Percentiles rank a stretch among this genome's conserved stretches.
Conservation (phyloP, 2,797 vertebrate genomes). For the Spinus pinus region DNA sequence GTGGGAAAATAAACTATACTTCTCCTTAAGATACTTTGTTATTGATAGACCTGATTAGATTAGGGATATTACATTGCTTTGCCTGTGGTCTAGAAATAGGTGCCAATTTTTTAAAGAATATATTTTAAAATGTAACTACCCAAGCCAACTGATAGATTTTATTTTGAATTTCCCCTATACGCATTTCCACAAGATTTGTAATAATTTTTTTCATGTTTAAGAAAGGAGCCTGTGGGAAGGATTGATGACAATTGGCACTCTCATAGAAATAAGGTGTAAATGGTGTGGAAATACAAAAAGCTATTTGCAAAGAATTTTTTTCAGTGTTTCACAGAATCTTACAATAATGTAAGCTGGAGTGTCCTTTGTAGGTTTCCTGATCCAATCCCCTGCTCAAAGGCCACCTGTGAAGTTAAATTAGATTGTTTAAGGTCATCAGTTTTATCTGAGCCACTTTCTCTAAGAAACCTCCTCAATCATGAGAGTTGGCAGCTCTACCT, state of each 20-base stretch:
- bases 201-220: background rate
- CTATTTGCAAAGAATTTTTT: background rate
- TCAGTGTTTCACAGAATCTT: background rate
- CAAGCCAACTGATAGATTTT: background rate
- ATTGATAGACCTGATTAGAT: background rate
- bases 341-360: background rate
- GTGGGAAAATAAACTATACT: background rate
- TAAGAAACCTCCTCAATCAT: background rate
- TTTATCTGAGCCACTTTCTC: background rate
- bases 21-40: background rate
- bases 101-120: background rate
- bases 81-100: background rate
- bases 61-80: background rate
- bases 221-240: background rate
- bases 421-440: background rate
- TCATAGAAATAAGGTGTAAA: background rate
- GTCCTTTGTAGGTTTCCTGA: background rate
- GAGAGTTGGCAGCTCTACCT: background rate
- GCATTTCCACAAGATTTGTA: background rate
- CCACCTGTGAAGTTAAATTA: background rate
- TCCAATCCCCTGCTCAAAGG: background rate
- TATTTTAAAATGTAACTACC: background rate
- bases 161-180: background rate
- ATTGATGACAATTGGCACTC: background rate
- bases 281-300: background rate